Evolutionary conservation across 2,888 invertebrate species (phyloP), one percentile per base, ranked within the genome.

Genomic region (Andricus quercusramuli): DNA sequence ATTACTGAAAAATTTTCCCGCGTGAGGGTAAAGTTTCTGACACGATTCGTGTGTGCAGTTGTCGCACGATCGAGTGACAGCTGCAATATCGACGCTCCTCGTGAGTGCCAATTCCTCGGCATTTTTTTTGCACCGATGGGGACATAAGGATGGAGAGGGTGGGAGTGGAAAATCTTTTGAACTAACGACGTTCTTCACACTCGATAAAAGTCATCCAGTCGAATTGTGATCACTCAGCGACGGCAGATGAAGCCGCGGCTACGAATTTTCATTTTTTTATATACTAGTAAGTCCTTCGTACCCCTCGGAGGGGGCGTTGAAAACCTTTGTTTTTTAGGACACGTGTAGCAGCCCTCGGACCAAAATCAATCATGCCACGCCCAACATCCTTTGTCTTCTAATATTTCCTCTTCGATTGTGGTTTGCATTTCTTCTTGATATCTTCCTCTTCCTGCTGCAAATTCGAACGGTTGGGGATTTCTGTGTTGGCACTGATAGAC

Each of bases 301-400:
- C 41, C 66, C 81, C 81, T 78, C 70, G 78, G 68, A 68, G 66
- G 78, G 77, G 82, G 82, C 78, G 82, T 83, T 66, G 77, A 56
- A 84, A 79, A 79, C 77, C 80, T 70, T 56, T 84, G 77, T 77
- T 79, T 80, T 76, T 65, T 85, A 77, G 82, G 84, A 84, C 82
- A 87, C 86, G 92, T 92, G 92, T 92, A 92, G 92, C 92, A 89
- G 87, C 92, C 91, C 92, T 90, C 89, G 90, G 91, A 91, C 91
- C 90, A 83, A 86, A 85, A 79, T 87, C 80, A 86, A 88, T 90
- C 90, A 89, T 91, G 90, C 90, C 90, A 87, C 81, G 84, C 82
- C 83, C 87, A 86, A 85, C 85, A 64, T 85, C 67, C 66, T 82
- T 77, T 51, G 78, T 85, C 82, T 82, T 83, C 81, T 81, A 29